A percentile compares a stretch with the other conserved stretches of the same genome.
These are phyloP conservation scores for Hemichromis elongatus DNA, from an alignment of 2,113 vertebrate genomes.

Conservation along the genomic window DNA sequence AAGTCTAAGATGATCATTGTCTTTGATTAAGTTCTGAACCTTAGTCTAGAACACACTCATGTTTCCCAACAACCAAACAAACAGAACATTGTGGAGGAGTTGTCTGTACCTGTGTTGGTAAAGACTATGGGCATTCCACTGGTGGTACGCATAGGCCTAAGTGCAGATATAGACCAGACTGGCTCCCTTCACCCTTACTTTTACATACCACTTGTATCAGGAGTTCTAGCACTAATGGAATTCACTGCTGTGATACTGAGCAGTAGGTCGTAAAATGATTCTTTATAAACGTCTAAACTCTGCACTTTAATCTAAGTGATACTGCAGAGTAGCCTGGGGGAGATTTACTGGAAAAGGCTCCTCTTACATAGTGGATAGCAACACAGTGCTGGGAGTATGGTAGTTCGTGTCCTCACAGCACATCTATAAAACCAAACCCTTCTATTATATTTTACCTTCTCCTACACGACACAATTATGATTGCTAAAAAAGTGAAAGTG, in stretches of 20 bases:
- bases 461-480: not conserved
- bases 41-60: not conserved
- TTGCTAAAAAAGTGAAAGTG: not conserved
- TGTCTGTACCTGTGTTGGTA: not conserved
- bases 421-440: not conserved
- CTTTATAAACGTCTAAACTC: conserved; percentile 37
- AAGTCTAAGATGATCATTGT: not conserved
- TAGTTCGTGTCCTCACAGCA: not conserved
- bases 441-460: not conserved
- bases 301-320: conserved; percentile 20
- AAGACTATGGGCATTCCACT: not conserved
- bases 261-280: conserved; percentile 10
- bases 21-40: not conserved
- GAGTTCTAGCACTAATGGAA: conserved; percentile 4
- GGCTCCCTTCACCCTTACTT: not conserved
- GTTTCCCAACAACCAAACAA: not conserved
- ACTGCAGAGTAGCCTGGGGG: not conserved
- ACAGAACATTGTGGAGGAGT: not conserved
- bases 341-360: not conserved
- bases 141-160: not conserved
- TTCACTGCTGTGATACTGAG: conserved; percentile 6
- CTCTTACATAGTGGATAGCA: conserved; percentile 2
- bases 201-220: not conserved
- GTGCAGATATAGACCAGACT: not conserved
- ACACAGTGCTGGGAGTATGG: not conserved